These are phyloP conservation scores for Rotaria sp. DNA, from an alignment of 2,888 invertebrate species.

Conservation along the genomic window DNA sequence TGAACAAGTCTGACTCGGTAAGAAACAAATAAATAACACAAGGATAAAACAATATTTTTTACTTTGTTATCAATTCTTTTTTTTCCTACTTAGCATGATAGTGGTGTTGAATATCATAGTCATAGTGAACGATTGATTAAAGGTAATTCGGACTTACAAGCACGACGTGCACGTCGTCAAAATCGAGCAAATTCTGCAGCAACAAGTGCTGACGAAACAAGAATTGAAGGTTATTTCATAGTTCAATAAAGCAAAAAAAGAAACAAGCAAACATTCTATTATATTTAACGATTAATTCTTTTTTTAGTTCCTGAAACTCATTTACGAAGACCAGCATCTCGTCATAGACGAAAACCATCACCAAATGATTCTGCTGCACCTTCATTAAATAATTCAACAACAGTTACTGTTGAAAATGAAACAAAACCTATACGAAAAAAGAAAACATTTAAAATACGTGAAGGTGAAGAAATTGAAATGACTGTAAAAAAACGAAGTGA, in stretches of 20 bases:
- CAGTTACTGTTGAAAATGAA: neutral
- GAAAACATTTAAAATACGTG: neutral
- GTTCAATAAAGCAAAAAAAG: too few relatives aligned
- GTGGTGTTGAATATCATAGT: neutral
- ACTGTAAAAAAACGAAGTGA: neutral
- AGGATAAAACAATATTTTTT: neutral
- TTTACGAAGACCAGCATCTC: neutral
- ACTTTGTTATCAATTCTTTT: too few relatives aligned
- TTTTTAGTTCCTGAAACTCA: neutral
- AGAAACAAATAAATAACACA: neutral
- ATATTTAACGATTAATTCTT: neutral
- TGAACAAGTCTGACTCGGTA: neutral
- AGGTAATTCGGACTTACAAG: neutral
- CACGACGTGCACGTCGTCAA: constrained; percentile 1
- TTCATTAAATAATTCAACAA: neutral
- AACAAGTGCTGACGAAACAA: neutral
- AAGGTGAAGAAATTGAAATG: constrained; percentile 17
- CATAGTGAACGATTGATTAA: neutral
- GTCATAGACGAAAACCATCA: neutral
- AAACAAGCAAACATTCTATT: too few relatives aligned
- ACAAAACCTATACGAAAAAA: neutral
- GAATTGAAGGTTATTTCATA: neutral
- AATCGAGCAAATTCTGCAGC: neutral
- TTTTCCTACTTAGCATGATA: neutral
- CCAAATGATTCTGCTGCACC: neutral